Evolutionary conservation across 2,888 invertebrate genomes (phyloP).

Genomic region (Thalpophila matura): DNA sequence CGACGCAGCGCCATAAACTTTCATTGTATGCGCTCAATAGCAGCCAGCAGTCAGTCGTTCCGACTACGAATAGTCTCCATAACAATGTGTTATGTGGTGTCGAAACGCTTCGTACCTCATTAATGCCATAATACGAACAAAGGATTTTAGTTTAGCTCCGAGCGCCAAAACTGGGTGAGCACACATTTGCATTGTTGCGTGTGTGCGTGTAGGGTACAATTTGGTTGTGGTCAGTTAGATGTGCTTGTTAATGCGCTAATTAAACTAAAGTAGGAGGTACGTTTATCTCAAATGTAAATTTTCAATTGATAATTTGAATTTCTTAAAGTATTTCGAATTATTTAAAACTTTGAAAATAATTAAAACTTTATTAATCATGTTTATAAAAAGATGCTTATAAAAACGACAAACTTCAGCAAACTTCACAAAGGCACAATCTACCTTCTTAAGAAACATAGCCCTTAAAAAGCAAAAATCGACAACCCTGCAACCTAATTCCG

Average conservation of each 20-base stretch:
- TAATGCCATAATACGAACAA: slow-evolving; percentile 53
- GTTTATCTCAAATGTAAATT: not conserved
- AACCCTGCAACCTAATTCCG: slow-evolving; percentile 46
- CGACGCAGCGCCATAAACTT: slow-evolving; percentile 41
- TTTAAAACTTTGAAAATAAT: not conserved
- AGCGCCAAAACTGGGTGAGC: slow-evolving; percentile 30
- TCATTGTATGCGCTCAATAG: slow-evolving; percentile 47
- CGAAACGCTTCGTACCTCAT: slow-evolving; percentile 56
- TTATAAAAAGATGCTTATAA: no score
- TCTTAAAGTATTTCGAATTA: not conserved
- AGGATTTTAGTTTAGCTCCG: slow-evolving; percentile 50
- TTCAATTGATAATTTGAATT: not conserved
- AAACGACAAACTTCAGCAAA: no score
- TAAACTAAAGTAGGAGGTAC: slow-evolving; percentile 3
- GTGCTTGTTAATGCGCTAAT: slow-evolving; percentile 17
- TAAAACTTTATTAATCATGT: not conserved
- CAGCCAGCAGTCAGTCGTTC: slow-evolving; percentile 18
- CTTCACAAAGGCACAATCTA: not conserved
- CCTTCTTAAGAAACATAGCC: not conserved
- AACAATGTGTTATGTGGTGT: slow-evolving; percentile 53
- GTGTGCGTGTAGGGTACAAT: slow-evolving; percentile 7
- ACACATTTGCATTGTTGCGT: slow-evolving; percentile 21
- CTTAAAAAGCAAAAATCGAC: slow-evolving; percentile 25
- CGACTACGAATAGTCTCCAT: slow-evolving; percentile 29
- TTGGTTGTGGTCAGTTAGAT: slow-evolving; percentile 19